These are phyloP conservation scores for Oscheius sp. DNA, from an alignment of 2,888 invertebrate genomes.

Conservation along the genomic window DNA sequence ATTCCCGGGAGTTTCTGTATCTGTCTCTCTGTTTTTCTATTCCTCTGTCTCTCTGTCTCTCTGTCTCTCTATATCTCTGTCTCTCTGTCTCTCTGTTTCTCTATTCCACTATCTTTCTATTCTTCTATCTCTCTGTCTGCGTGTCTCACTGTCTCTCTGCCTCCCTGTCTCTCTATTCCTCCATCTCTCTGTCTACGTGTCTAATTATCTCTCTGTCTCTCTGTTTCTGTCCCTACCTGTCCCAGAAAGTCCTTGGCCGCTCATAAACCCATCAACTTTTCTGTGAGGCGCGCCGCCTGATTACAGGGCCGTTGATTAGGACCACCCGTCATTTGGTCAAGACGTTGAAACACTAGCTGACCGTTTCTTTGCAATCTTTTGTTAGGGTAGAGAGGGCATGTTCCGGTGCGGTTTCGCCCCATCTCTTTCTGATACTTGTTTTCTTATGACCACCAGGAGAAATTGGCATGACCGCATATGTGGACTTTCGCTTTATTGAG, in stretches of 20 bases:
- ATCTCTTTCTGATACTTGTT: constrained; percentile 20
- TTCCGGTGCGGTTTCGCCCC: constrained; percentile 23
- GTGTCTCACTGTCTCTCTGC: too few species aligned
- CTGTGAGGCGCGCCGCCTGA: constrained; percentile 12
- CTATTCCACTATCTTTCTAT: too few species aligned
- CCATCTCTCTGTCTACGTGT: background rate
- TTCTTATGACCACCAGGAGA: background rate
- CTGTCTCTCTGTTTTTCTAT: constrained; percentile 8
- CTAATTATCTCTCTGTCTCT: too few species aligned
- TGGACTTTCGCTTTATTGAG: too few species aligned
- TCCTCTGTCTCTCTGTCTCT: background rate
- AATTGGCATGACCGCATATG: too few species aligned
- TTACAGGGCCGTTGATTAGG: constrained; percentile 16
- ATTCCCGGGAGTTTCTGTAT: background rate
- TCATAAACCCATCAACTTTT: constrained; percentile 36
- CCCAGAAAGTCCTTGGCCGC: constrained; percentile 33
- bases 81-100: background rate
- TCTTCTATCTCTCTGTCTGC: too few species aligned
- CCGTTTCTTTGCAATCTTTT: background rate
- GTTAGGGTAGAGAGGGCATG: background rate
- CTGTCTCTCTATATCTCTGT: too few species aligned
- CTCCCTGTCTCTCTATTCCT: background rate
- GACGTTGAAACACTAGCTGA: background rate
- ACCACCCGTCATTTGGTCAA: background rate
- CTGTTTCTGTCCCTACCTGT: too few species aligned